phyloP scores from a whole-genome alignment of 53 echinoderm and acorn worm genomes.

The Hippasteria phrygiana region DNA sequence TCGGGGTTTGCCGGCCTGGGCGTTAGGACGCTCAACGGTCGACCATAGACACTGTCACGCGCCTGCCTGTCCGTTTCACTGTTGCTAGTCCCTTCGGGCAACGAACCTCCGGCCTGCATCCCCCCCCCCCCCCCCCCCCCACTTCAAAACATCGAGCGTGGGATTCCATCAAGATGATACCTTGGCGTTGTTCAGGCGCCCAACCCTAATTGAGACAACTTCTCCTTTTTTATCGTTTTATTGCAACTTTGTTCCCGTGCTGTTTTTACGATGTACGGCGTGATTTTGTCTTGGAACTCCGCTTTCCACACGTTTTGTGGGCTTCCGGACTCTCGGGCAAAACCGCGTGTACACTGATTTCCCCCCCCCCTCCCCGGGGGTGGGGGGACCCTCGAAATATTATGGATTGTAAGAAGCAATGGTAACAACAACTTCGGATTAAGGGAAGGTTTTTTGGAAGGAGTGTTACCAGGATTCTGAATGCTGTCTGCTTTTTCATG shows the following conservation, averaged over 20 bases:
- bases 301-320: slow-evolving; percentile 46
- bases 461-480: too few relatives aligned
- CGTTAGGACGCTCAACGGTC: slow-evolving; percentile 11
- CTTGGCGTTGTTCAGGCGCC: slow-evolving; percentile 23
- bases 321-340: not conserved
- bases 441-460: too few relatives aligned
- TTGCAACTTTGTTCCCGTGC: slow-evolving; percentile 22
- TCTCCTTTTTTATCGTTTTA: slow-evolving; percentile 48
- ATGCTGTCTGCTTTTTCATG: too few relatives aligned
- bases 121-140: not conserved
- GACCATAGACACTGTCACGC: slow-evolving; percentile 59
- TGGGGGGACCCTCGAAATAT: not conserved
- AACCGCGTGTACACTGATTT: not conserved
- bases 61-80: slow-evolving; percentile 1
- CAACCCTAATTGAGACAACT: slow-evolving; percentile 52
- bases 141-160: slow-evolving; percentile 46
- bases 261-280: slow-evolving; percentile 14
- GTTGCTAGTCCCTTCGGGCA: slow-evolving; percentile 10
- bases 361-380: too few relatives aligned
- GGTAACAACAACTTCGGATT: not conserved
- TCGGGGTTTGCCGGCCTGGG: slow-evolving; percentile 21
- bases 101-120: not conserved
- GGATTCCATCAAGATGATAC: slow-evolving; percentile 39
- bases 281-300: slow-evolving; percentile 20
- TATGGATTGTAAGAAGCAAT: too few relatives aligned